A percentile compares a stretch with the other conserved stretches of the same genome.
Conservation (phyloP, 2,888 invertebrate genomes). For the Tachina lurida region DNA sequence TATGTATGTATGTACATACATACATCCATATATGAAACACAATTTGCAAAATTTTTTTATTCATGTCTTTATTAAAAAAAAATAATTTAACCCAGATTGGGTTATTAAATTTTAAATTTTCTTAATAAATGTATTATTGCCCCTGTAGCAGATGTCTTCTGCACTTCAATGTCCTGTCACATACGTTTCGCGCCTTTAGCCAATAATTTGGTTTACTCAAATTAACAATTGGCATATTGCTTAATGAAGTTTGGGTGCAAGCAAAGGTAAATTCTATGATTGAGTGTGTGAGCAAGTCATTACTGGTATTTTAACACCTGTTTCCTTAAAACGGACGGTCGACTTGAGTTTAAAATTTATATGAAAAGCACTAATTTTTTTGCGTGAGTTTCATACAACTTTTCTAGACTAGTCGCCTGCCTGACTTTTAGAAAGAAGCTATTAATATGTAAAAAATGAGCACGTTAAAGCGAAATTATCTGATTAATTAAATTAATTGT, state of each 20-base stretch:
- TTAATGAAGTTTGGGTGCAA: background rate
- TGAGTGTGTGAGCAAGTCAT: too few species aligned
- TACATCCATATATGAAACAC: background rate
- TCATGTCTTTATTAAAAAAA: conserved; percentile 4
- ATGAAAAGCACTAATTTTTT: too few species aligned
- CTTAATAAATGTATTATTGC: conserved; percentile 13
- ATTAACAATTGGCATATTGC: background rate
- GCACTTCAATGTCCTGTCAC: conserved; percentile 29
- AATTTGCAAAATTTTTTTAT: background rate
- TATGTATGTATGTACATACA: too few species aligned
- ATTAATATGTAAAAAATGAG: too few species aligned
- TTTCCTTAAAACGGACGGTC: too few species aligned
- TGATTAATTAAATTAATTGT: too few species aligned
- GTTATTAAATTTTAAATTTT: background rate
- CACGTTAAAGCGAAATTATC: too few species aligned
- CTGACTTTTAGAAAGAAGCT: too few species aligned
- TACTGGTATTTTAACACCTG: too few species aligned
- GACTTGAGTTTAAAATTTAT: too few species aligned
- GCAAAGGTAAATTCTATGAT: conserved; percentile 2
- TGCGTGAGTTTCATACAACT: too few species aligned
- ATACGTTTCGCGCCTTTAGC: background rate
- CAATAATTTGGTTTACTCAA: background rate
- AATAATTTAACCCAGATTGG: conserved; percentile 12
- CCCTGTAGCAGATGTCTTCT: conserved; percentile 36
- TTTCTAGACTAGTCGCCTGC: too few species aligned